Evolutionary conservation across 2,888 invertebrate species (phyloP).

Genomic region (Nemurella pictetii): DNA sequence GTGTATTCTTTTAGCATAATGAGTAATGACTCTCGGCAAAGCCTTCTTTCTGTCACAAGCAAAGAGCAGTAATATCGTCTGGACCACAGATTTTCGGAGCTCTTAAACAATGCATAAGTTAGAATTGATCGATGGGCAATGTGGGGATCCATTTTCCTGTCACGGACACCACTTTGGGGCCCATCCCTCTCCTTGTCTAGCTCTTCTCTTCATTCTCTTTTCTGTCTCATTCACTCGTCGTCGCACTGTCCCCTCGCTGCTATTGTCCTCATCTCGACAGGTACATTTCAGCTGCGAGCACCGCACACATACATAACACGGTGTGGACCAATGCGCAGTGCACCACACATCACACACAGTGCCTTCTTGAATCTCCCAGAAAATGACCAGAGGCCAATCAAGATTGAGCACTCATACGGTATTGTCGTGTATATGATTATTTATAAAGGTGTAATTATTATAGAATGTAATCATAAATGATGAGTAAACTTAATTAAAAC

Average conservation of each 20-base stretch:
- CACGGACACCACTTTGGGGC: constrained; percentile 41
- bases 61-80: constrained; percentile 10
- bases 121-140: constrained; percentile 42
- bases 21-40: background rate
- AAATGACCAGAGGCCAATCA: background rate
- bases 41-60: constrained; percentile 1
- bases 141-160: constrained; percentile 42
- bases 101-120: constrained; percentile 42
- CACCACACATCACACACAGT: background rate
- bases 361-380: background rate
- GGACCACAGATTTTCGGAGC: constrained; percentile 40
- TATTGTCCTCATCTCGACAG: constrained; percentile 23
- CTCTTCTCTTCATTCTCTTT: constrained; percentile 4
- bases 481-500: constrained; percentile 30
- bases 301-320: background rate
- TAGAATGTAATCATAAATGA: constrained; percentile 30
- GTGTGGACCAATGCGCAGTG: background rate
- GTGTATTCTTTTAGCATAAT: background rate
- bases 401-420: background rate
- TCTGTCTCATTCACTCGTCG: constrained; percentile 16
- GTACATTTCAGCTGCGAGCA: constrained; percentile 15
- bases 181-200: constrained; percentile 32
- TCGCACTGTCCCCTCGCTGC: constrained; percentile 11
- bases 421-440: background rate
- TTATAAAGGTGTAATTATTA: constrained; percentile 26